These are phyloP conservation scores for Drosophila dunni DNA, from an alignment of 1,140 invertebrate species.

Conservation along the genomic window DNA sequence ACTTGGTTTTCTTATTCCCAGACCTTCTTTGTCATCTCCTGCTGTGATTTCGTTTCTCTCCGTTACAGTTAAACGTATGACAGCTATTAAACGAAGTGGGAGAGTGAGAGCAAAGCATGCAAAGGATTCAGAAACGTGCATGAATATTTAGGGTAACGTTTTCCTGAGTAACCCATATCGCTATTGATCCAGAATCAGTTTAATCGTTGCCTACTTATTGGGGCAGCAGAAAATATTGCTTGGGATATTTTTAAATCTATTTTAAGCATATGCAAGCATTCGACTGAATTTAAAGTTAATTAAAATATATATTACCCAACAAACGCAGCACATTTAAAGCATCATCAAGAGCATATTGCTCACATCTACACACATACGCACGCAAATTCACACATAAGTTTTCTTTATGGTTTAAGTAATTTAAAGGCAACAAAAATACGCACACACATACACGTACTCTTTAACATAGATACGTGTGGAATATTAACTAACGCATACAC, in stretches of 20 bases:
- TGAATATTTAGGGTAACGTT: neutral
- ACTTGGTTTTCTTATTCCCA: neutral
- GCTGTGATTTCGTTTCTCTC: slow-evolving; percentile 32
- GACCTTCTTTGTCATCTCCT: slow-evolving; percentile 44
- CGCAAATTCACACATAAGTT: slow-evolving; percentile 45
- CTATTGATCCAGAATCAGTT: neutral
- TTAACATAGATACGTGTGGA: slow-evolving; percentile 56
- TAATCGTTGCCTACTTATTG: slow-evolving; percentile 11
- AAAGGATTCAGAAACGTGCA: slow-evolving; percentile 10
- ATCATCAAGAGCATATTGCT: slow-evolving; percentile 71
- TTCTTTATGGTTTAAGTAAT: slow-evolving; percentile 77
- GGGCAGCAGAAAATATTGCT: neutral
- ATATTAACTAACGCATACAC: slow-evolving; percentile 83
- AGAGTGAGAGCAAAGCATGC: slow-evolving; percentile 20
- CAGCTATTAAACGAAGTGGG: slow-evolving; percentile 33
- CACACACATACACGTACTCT: slow-evolving; percentile 35
- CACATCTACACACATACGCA: slow-evolving; percentile 6
- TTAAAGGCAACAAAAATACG: slow-evolving; percentile 60
- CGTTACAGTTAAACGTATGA: slow-evolving; percentile 30
- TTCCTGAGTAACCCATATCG: too few relatives aligned
- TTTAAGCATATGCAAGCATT: slow-evolving; percentile 14
- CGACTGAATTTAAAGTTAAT: slow-evolving; percentile 51
- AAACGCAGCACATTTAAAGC: slow-evolving; percentile 58
- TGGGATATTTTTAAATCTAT: slow-evolving; percentile 8
- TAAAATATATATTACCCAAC: slow-evolving; percentile 56